Percentiles rank a stretch among this genome's conserved stretches.
These are phyloP conservation scores for Plestiodon gilberti DNA, from an alignment of 2,113 vertebrate genomes.

Conservation along the genomic window DNA sequence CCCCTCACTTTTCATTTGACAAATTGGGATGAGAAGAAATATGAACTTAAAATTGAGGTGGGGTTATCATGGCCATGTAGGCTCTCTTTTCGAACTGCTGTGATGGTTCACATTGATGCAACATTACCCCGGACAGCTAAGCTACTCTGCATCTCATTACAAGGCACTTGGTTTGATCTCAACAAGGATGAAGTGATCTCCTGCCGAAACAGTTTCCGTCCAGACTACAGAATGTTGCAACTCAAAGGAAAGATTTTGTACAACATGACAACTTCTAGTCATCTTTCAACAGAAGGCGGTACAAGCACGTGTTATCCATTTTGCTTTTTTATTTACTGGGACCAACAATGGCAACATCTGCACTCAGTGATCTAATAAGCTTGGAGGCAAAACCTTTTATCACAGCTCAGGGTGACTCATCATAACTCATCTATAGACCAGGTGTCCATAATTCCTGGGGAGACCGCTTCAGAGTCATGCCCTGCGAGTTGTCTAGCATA, in stretches of 20 bases:
- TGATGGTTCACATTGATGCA: background rate
- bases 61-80: background rate
- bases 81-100: background rate
- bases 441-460: slow-evolving; percentile 13
- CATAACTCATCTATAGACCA: slow-evolving; percentile 3
- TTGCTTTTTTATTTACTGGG: background rate
- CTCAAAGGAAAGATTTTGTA: background rate
- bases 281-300: background rate
- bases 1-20: slow-evolving; percentile 22
- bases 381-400: background rate
- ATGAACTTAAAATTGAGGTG: background rate
- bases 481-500: background rate
- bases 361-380: background rate
- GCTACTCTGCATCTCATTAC: background rate
- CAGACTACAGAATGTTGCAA: background rate
- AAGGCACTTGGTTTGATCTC: background rate
- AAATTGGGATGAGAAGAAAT: background rate
- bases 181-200: background rate
- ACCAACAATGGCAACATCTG: slow-evolving; percentile 1
- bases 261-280: background rate
- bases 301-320: background rate
- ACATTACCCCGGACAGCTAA: background rate
- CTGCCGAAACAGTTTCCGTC: background rate
- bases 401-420: slow-evolving; percentile 22
- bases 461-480: background rate